These are phyloP conservation scores for Mycetomoellerius zeteki DNA, from an alignment of 1,140 invertebrate species.

Conservation along the genomic window DNA sequence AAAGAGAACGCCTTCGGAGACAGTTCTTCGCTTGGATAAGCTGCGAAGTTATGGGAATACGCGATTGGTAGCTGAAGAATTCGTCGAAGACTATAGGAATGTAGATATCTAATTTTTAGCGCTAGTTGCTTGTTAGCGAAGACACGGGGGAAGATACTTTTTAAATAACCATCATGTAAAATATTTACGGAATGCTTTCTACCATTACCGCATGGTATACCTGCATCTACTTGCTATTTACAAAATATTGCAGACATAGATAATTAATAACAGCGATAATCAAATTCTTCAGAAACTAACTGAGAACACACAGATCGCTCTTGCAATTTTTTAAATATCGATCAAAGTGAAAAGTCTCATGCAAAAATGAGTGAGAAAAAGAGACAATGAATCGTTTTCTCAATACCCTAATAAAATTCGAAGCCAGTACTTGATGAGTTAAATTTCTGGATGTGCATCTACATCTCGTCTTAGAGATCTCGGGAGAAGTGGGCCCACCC, in stretches of 20 bases:
- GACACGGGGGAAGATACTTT: not conserved
- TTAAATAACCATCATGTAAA: not conserved
- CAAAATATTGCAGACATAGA: not conserved
- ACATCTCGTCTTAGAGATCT: slow-evolving; percentile 73
- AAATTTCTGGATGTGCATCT: slow-evolving; percentile 74
- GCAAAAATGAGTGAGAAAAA: slow-evolving; percentile 11
- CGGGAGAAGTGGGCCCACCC: slow-evolving; percentile 66
- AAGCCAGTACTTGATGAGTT: slow-evolving; percentile 68
- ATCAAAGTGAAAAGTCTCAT: not conserved
- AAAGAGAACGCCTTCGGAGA: not conserved
- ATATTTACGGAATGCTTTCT: not conserved
- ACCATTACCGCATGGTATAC: not conserved
- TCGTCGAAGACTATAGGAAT: not conserved
- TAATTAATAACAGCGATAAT: not conserved
- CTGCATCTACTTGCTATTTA: too few species aligned
- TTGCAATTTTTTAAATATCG: not conserved
- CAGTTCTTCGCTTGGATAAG: not conserved
- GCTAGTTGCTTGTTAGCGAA: slow-evolving; percentile 12
- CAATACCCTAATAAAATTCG: slow-evolving; percentile 69
- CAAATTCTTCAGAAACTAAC: not conserved
- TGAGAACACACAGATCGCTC: not conserved
- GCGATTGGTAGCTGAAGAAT: slow-evolving; percentile 19
- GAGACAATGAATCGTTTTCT: slow-evolving; percentile 68
- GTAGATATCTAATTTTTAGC: slow-evolving; percentile 12
- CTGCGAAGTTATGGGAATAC: not conserved